Evolutionary conservation across 2,113 vertebrate genomes (phyloP).

Genomic region (Leucoraja erinaceus): DNA sequence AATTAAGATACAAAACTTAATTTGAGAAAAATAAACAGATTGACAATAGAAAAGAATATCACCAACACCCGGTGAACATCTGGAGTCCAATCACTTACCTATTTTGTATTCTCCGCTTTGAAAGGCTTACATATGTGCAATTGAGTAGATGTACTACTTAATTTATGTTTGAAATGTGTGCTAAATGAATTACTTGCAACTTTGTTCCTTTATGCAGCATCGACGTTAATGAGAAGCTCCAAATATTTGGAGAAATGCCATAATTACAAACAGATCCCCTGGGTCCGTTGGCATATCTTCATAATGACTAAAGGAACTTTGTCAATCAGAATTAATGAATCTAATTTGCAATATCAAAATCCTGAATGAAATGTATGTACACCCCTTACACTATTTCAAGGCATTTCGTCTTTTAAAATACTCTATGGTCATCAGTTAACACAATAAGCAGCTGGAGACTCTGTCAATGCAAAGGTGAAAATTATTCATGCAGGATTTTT

Average conservation of each 20-base stretch:
- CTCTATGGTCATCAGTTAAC: background rate
- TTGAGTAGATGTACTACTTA: background rate
- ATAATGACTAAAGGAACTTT: background rate
- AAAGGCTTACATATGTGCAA: background rate
- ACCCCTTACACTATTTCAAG: background rate
- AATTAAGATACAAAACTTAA: background rate
- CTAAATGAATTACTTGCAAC: background rate
- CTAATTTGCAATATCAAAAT: background rate
- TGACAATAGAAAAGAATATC: background rate
- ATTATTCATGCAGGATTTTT: background rate
- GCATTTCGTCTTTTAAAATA: background rate
- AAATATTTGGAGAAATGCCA: conserved; percentile 6
- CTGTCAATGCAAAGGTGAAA: background rate
- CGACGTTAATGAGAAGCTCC: background rate
- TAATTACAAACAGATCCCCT: background rate
- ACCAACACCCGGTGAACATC: conserved; percentile 5
- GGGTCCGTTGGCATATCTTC: background rate
- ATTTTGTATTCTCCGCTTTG: background rate
- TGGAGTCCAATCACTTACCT: background rate
- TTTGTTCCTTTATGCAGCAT: background rate
- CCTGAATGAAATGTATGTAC: background rate
- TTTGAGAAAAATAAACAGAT: background rate
- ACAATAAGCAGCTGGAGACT: background rate
- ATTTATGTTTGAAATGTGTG: background rate
- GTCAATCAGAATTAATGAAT: conserved; percentile 21